phyloP scores from a whole-genome alignment of 2,113 vertebrate genomes.

The Sinocyclocheilus grahami region DNA sequence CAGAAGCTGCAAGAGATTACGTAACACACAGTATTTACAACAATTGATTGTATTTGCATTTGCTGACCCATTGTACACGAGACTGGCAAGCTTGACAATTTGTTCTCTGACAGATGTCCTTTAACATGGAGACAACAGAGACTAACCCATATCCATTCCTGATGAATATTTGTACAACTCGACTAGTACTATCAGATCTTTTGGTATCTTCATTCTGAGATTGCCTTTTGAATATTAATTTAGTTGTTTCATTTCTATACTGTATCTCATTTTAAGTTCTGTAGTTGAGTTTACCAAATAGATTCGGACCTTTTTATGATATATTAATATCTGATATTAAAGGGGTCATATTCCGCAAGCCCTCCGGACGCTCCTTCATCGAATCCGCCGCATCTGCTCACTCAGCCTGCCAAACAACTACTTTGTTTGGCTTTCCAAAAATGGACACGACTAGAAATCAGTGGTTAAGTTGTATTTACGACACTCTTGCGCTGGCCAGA shows the following conservation, averaged over 20 bases:
- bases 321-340: too few species aligned
- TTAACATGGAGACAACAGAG: not conserved
- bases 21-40: not conserved
- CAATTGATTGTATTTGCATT: not conserved
- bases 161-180: not conserved
- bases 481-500: too few species aligned
- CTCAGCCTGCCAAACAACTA: too few species aligned
- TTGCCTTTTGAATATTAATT: not conserved
- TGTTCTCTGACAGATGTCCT: not conserved
- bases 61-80: not conserved
- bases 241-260: not conserved
- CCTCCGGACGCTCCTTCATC: too few species aligned
- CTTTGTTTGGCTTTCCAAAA: too few species aligned
- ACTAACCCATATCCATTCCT: not conserved
- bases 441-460: too few species aligned
- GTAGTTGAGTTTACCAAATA: not conserved
- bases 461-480: too few species aligned
- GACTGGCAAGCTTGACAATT: not conserved
- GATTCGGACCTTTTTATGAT: too few species aligned
- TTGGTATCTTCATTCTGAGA: too few species aligned
- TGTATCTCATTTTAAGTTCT: not conserved
- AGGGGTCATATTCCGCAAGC: too few species aligned
- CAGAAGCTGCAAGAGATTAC: not conserved
- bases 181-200: not conserved
- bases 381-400: too few species aligned